Base-by-base conservation (phyloP, 2,797 vertebrate species). In the Thalassophryne amazonica region DNA sequence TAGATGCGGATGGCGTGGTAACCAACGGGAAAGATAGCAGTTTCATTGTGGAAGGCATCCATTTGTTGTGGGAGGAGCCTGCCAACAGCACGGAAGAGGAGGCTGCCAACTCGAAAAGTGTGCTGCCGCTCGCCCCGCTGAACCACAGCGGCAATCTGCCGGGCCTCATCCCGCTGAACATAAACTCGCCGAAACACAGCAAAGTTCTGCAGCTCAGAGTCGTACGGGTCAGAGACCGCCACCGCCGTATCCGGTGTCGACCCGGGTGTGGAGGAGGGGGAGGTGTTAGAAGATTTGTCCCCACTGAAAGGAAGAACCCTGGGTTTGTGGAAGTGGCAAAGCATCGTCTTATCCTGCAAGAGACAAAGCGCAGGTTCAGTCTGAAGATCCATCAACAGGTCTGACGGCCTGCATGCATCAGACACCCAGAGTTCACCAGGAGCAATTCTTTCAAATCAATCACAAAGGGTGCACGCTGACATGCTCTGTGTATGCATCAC, bases 51-150 rank as follows among this genome's bases (percentile, higher is more conserved):
- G 87, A 99, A 99, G 2, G 83, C 68, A 24, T 74, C 86, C 91
- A 97, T 96, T 83, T 99, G 97, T 37, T 95, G 94, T 0, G 96
- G 96, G 37, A 98, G 92, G 59, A 99, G 93, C 79, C 97, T 90
- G 0, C 97, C 97, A 0, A 98, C 80, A 0, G 92, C 62, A 0
- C 94, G 91, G 86, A 99, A 98, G 43, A 99, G 91, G 40, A 99
- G 91, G 83, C 94, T 94, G 3, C 97, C 97, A 0, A 99, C 94
- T 0, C 97, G 89, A 77, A 99, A 98, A n/a, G 95, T 98, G 89
- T 96, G 93, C 68, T 94, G 92, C 0, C 92, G 89, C 17, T 97
- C 95, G 0, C 94, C 93, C 0, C 96, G 93, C 73, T 96, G 96
- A 3, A 99, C 94, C 3, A 98, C 88, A 59, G 94, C 93, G 0